Base-by-base conservation (phyloP, 2,113 vertebrate species). In the Pollachius pollachius region DNA sequence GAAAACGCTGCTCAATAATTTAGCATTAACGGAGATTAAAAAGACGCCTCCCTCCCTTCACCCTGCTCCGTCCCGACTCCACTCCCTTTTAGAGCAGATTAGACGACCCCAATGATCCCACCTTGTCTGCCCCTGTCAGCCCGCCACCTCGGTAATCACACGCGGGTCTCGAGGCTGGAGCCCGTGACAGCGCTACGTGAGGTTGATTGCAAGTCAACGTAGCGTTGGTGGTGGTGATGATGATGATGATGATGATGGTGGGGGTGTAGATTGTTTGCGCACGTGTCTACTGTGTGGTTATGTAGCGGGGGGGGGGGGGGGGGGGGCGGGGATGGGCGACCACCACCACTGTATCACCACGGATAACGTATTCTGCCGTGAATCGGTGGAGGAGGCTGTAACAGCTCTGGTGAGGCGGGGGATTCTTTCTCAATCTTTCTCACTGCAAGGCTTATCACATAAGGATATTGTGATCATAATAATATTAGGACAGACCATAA, bases 21-120 rank as follows among this genome's bases (percentile, higher is more conserved):
- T 72, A 79, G 78, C 56, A 73, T 78, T 84, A 85, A 85, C 78
- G 61, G 79, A 89, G 85, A 89, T 89, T 86, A 89, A 70, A 58
- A 67, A 30, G 62, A 67, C 30, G 72, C 41, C 17, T 19, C 54
- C 11, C 37, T 11, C 37, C 41, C 41, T 48, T 48, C 41, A 48
- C 41, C 41, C 41, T 8, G 11, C 48, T 56, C 70, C 41, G 8
- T 12, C 41, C 41, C 41, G 41, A 48, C 41, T 48, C 41, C 8
- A 48, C 41, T 12, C 41, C 77, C 77, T 67, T 69, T 84, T 81
- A 84, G 82, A 85, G 81, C 82, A 85, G 86, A 86, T 88, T 86
- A 85, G 72, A 81, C 67, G 62, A 48, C 41, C 41, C 6, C 23
- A 23, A 23, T 23, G 23, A 9, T 48, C 12, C 41, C 8, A 65